Percentiles rank a stretch among this genome's conserved stretches.
These are phyloP conservation scores for Pterophyllum scalare DNA, from an alignment of 2,113 vertebrate genomes.

Conservation along the genomic window DNA sequence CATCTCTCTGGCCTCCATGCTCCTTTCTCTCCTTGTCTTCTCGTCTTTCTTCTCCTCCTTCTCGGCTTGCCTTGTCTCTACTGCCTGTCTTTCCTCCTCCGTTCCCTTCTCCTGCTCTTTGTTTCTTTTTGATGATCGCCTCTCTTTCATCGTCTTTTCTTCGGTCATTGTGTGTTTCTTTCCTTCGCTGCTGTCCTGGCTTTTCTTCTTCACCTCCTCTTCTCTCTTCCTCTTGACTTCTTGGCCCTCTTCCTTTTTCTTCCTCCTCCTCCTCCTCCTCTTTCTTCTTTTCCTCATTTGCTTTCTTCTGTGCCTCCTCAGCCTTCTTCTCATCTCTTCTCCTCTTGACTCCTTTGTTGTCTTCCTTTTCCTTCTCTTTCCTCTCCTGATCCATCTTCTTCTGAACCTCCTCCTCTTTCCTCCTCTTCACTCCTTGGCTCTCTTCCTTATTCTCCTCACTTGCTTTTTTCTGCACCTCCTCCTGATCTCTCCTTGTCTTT, in stretches of 20 bases:
- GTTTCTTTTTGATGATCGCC: neutral
- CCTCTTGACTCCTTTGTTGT: constrained; percentile 1
- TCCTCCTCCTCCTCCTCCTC: neutral
- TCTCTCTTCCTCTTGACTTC: constrained; percentile 21
- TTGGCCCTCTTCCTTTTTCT: neutral
- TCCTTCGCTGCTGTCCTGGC: neutral
- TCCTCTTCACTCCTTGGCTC: neutral
- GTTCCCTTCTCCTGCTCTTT: neutral
- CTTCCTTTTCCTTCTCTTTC: neutral
- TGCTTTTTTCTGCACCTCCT: neutral
- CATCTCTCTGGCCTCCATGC: neutral
- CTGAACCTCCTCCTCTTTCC: neutral
- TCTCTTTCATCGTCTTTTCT: neutral
- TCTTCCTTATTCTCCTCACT: neutral
- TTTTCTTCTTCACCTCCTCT: neutral
- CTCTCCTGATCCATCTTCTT: neutral
- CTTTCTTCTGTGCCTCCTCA: neutral
- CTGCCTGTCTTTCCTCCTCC: neutral
- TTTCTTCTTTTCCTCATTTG: neutral
- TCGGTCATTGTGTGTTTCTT: neutral
- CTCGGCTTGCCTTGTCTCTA: constrained; percentile 1
- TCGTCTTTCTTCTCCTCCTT: neutral
- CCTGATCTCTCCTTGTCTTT: constrained; percentile 14
- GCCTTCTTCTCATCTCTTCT: neutral
- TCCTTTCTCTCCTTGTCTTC: neutral